Percentiles rank a stretch among this genome's conserved stretches.
Evolutionary conservation across 2,113 vertebrate species (phyloP).

Genomic region (Erpornis zantholeuca): DNA sequence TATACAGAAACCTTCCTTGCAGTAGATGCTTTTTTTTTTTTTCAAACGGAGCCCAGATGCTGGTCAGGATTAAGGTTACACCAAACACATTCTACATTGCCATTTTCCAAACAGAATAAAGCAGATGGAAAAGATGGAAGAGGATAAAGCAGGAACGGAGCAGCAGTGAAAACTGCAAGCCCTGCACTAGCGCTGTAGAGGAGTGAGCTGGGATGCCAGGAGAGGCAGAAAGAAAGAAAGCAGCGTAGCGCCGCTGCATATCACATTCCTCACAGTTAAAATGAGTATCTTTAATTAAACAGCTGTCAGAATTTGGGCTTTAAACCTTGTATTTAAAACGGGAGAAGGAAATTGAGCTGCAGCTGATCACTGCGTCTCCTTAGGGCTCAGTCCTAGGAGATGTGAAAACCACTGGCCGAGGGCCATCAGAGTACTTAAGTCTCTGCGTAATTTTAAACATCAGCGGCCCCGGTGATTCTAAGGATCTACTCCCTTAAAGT

Average conservation of each 20-base stretch:
- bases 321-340: neutral
- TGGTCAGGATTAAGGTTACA: conserved; percentile 73
- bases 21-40: conserved; percentile 2
- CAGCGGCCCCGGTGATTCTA: conserved; percentile 2
- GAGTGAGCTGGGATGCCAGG: neutral
- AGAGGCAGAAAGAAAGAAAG: neutral
- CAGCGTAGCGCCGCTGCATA: neutral
- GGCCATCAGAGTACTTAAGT: neutral
- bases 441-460: conserved; percentile 3
- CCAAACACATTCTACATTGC: conserved; percentile 71
- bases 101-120: conserved; percentile 75
- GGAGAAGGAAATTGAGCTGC: neutral
- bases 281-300: neutral
- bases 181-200: neutral
- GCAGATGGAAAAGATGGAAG: conserved; percentile 69
- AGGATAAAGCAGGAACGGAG: conserved; percentile 56
- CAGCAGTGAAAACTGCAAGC: conserved; percentile 28
- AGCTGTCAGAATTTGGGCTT: neutral
- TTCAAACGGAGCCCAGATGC: conserved; percentile 57
- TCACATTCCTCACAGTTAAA: neutral
- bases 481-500: conserved; percentile 50
- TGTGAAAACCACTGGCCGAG: conserved; percentile 1
- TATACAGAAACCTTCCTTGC: conserved; percentile 37
- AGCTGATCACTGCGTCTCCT: neutral
- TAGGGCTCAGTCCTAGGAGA: neutral